These are phyloP conservation scores for Drosophila incognita DNA, from an alignment of 2,888 invertebrate genomes.

Conservation along the genomic window DNA sequence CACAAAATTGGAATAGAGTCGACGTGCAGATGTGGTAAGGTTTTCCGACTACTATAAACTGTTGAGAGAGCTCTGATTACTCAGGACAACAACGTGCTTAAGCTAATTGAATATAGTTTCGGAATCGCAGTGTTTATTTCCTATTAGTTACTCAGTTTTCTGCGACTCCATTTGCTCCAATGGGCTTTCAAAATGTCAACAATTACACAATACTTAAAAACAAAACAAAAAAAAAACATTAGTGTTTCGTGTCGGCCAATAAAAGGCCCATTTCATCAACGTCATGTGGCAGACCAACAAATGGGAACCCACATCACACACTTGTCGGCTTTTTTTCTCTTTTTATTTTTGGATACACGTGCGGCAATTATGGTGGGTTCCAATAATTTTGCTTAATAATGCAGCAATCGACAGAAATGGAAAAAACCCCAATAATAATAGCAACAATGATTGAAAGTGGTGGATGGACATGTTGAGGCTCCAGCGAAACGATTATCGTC, in stretches of 20 bases:
- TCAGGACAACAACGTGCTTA: background rate
- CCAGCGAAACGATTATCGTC: slow-evolving; percentile 50
- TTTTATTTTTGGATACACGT: slow-evolving; percentile 53
- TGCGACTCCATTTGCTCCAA: background rate
- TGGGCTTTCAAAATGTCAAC: slow-evolving; percentile 23
- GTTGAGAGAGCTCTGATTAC: slow-evolving; percentile 19
- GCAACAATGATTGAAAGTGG: slow-evolving; percentile 44
- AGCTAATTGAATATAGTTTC: background rate
- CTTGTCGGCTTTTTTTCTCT: slow-evolving; percentile 16
- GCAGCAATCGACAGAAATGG: slow-evolving; percentile 37
- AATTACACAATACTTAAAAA: slow-evolving; percentile 58
- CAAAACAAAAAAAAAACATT: slow-evolving; percentile 36
- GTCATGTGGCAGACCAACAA: slow-evolving; percentile 50
- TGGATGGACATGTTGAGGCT: slow-evolving; percentile 45
- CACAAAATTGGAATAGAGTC: slow-evolving; percentile 38
- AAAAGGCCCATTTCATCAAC: slow-evolving; percentile 74
- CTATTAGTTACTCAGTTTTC: background rate
- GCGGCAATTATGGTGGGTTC: slow-evolving; percentile 59
- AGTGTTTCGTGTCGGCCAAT: slow-evolving; percentile 42
- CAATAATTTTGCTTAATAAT: slow-evolving; percentile 66
- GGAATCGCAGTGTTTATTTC: background rate
- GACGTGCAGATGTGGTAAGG: slow-evolving; percentile 32
- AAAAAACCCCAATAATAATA: slow-evolving; percentile 31
- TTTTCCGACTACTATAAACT: slow-evolving; percentile 2
- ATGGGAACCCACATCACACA: slow-evolving; percentile 49